Evolutionary conservation across 2,888 invertebrate species (phyloP), one percentile per base, ranked within the genome.

Genomic region (Ctenicera cuprea): DNA sequence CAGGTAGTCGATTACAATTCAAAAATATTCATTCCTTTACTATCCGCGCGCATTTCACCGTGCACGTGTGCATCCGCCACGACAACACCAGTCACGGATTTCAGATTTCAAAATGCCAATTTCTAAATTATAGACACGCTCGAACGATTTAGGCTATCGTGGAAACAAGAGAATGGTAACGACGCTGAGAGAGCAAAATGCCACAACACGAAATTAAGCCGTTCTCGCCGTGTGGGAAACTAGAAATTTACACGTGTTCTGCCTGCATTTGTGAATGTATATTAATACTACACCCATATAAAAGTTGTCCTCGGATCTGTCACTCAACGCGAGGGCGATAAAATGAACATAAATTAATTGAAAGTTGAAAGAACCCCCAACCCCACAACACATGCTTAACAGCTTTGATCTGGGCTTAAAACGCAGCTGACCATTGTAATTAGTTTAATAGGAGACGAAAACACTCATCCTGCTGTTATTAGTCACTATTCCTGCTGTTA

Each of bases 1-100:
- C 73, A 73, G 73, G 73, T 73, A 73, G 73, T 59, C 69, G 64
- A 73, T 73, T 73, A 73, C 69, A 18, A 69, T 73, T 69, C 69
- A 64, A 69, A 72, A 73, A 71, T 41, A 64, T 64, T 71, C 71
- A 63, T 66, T 71, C 41, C 50, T 65, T 73, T 66, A 38, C 37
- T 50, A 54, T 45, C 37, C 20, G 45, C 9, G 69, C 66, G 67
- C 74, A 78, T 78, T 78, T 79, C 79, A 80, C 80, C 70, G 74
- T 82, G 82, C 83, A 83, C 82, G 83, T 83, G 83, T 82, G 80
- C 79, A 79, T 78, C 80, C 77, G 80, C 79, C 74, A 76, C 71
- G 76, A 77, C 78, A 79, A 63, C 50, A 69, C 72, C 71, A 77
- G 81, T 81, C 82, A 82, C 80, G 82, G 79, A 79, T 80, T 82